Conservation (phyloP, 2,113 vertebrate genomes). For the Datnioides undecimradiatus region DNA sequence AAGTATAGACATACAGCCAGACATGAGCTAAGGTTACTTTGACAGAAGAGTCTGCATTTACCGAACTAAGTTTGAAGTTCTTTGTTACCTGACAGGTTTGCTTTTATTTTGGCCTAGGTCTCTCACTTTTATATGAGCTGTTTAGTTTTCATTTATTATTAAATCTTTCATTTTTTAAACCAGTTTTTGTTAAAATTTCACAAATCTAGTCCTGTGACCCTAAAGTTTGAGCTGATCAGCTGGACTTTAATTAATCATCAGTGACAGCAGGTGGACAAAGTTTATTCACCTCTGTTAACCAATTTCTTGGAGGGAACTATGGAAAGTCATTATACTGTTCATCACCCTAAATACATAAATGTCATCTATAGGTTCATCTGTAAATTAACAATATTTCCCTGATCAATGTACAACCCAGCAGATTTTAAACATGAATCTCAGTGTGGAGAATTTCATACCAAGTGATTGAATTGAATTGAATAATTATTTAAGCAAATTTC, state of each 20-base stretch:
- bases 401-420: neutral
- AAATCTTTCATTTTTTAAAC: neutral
- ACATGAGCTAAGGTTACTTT: too few species aligned
- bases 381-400: neutral
- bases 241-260: too few species aligned
- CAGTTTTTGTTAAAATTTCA: too few species aligned
- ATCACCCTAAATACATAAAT: neutral
- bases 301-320: neutral
- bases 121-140: neutral
- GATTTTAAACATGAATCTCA: neutral
- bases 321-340: neutral
- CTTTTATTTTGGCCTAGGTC: neutral
- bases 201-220: too few species aligned
- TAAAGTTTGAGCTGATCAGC: too few species aligned
- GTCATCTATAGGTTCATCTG: neutral
- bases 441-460: neutral
- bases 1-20: too few species aligned
- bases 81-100: neutral
- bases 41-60: neutral
- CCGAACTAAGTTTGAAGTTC: too few species aligned
- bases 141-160: neutral
- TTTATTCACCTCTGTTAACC: neutral
- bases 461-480: neutral
- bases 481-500: neutral
- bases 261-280: too few species aligned